These are phyloP conservation scores for Chauna torquata DNA, from an alignment of 2,113 vertebrate genomes.

Conservation along the genomic window DNA sequence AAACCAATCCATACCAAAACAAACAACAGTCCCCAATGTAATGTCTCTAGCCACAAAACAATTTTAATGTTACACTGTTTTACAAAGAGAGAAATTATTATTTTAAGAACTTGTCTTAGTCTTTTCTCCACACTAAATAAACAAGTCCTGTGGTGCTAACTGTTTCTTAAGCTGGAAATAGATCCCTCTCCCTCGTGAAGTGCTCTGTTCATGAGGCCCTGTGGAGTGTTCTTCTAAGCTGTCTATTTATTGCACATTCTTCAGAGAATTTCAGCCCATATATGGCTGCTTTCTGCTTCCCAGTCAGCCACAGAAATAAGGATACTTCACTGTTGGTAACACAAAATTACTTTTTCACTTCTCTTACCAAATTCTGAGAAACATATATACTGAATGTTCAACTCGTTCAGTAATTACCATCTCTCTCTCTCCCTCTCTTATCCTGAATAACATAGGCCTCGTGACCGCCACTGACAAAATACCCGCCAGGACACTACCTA, in stretches of 20 bases:
- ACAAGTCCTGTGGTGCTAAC: background rate
- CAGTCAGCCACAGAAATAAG: background rate
- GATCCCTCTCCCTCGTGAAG: background rate
- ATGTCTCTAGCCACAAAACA: background rate
- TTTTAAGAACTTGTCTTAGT: background rate
- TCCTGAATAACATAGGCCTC: background rate
- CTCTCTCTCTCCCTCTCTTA: background rate
- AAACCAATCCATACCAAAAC: background rate
- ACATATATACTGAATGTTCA: background rate
- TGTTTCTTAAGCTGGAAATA: constrained; percentile 7
- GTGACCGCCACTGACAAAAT: background rate
- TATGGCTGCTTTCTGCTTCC: constrained; percentile 10
- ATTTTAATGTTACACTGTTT: background rate
- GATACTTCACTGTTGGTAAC: background rate
- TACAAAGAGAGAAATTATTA: background rate
- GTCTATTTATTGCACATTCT: constrained; percentile 49
- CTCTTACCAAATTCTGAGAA: background rate
- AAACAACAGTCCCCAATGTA: background rate
- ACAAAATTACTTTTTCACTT: background rate
- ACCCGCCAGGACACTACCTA: background rate
- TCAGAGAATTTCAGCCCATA: constrained; percentile 22
- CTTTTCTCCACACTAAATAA: background rate
- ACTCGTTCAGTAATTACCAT: background rate
- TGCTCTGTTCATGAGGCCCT: background rate
- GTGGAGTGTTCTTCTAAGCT: background rate